A percentile compares a stretch with the other conserved stretches of the same genome.
Evolutionary conservation across 2,113 vertebrate genomes (phyloP).

Genomic region (Pteronura brasiliensis): DNA sequence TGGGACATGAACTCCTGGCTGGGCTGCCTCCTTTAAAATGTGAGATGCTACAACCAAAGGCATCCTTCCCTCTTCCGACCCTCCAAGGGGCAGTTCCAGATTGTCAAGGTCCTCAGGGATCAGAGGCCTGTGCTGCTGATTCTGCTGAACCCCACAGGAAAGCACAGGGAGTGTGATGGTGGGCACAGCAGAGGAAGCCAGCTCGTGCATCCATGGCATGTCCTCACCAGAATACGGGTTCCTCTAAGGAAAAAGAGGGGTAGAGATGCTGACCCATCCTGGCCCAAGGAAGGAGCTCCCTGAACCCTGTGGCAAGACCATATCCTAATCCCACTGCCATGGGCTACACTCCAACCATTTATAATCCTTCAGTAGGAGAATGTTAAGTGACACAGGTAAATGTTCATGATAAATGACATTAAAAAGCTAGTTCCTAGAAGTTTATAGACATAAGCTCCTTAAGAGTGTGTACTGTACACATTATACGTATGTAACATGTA

Average conservation of each 20-base stretch:
- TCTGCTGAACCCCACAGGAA: background rate
- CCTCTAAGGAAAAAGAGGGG: background rate
- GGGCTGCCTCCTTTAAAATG: background rate
- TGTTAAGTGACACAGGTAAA: background rate
- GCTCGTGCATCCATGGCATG: fast-evolving
- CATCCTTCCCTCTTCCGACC: background rate
- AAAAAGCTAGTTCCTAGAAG: background rate
- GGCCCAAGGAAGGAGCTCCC: background rate
- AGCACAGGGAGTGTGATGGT: background rate
- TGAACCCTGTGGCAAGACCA: background rate
- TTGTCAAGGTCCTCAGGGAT: background rate
- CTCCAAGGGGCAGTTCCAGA: background rate
- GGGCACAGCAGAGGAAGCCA: background rate
- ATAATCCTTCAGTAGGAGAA: background rate
- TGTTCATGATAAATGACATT: background rate
- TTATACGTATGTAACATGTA: background rate
- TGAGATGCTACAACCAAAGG: background rate
- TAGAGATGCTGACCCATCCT: too few species aligned
- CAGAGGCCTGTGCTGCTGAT: background rate
- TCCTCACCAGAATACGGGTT: too few species aligned
- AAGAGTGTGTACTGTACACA: background rate
- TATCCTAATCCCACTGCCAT: background rate
- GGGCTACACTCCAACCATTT: background rate
- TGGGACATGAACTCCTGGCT: background rate
- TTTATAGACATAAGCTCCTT: background rate